Percentiles rank a stretch among this genome's conserved stretches.
Evolutionary conservation across 2,797 vertebrate species (phyloP).

Genomic region (Myiothlypis chrysogaster): DNA sequence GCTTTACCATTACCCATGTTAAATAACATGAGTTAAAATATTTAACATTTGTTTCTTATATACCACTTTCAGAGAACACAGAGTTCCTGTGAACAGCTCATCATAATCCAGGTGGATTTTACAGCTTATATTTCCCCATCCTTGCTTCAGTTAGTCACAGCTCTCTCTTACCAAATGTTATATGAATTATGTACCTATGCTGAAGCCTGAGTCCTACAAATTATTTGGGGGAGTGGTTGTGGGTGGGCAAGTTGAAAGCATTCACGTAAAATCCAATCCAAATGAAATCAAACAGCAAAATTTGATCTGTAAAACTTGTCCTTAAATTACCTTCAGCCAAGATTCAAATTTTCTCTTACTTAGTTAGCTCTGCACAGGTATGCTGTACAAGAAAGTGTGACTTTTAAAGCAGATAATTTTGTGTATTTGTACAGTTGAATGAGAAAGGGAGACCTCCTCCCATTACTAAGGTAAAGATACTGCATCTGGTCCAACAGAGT

Average conservation of each 20-base stretch:
- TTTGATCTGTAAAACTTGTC: neutral
- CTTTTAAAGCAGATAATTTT: neutral
- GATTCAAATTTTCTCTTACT: neutral
- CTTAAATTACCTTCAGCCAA: neutral
- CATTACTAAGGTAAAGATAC: neutral
- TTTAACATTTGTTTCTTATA: neutral
- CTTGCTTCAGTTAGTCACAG: neutral
- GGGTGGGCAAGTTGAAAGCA: neutral
- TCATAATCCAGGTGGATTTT: neutral
- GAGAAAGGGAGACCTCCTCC: neutral
- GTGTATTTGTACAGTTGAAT: neutral
- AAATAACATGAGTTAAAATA: neutral
- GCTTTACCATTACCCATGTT: neutral
- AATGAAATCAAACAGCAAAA: neutral
- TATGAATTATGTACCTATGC: neutral
- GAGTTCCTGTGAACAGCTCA: neutral
- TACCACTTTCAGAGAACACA: neutral
- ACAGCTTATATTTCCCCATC: neutral
- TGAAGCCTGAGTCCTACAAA: neutral
- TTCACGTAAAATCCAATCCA: neutral
- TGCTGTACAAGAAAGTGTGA: neutral
- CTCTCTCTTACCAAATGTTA: neutral
- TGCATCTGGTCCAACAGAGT: neutral
- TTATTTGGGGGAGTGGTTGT: neutral
- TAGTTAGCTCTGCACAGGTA: neutral